A percentile compares a stretch with the other conserved stretches of the same genome.
Conservation (phyloP, 2,888 invertebrate genomes). For the Hipparchia sbordonii region DNA sequence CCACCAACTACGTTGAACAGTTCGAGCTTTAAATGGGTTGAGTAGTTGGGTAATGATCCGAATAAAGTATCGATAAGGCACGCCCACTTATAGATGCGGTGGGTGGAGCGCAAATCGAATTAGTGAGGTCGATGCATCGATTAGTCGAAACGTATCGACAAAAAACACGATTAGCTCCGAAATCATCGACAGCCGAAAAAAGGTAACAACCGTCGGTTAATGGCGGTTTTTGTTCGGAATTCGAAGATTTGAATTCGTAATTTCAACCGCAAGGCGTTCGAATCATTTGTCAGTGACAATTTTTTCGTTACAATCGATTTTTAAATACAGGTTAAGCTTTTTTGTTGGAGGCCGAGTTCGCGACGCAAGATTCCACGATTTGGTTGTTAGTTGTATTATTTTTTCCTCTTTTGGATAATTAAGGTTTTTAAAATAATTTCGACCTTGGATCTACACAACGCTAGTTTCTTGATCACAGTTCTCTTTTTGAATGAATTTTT, state of each 20-base stretch:
- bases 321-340: conserved; percentile 79
- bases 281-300: conserved; percentile 84
- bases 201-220: conserved; percentile 76
- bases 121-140: conserved; percentile 78
- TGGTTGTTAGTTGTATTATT: conserved; percentile 33
- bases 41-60: conserved; percentile 56
- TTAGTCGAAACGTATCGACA: conserved; percentile 74
- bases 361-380: conserved; percentile 52
- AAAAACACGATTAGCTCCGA: conserved; percentile 80
- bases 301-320: conserved; percentile 82
- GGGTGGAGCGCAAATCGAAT: conserved; percentile 80
- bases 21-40: conserved; percentile 37
- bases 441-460: background rate
- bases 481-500: background rate
- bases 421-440: conserved; percentile 15
- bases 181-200: conserved; percentile 80
- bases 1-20: conserved; percentile 25
- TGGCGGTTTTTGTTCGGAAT: conserved; percentile 80
- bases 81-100: conserved; percentile 72
- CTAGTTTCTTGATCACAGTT: background rate
- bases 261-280: conserved; percentile 81
- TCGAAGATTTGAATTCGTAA: conserved; percentile 82
- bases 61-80: conserved; percentile 71
- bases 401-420: conserved; percentile 24
- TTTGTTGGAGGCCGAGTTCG: conserved; percentile 48